Conservation (phyloP, 2,113 vertebrate genomes). For the Strix uralensis region DNA sequence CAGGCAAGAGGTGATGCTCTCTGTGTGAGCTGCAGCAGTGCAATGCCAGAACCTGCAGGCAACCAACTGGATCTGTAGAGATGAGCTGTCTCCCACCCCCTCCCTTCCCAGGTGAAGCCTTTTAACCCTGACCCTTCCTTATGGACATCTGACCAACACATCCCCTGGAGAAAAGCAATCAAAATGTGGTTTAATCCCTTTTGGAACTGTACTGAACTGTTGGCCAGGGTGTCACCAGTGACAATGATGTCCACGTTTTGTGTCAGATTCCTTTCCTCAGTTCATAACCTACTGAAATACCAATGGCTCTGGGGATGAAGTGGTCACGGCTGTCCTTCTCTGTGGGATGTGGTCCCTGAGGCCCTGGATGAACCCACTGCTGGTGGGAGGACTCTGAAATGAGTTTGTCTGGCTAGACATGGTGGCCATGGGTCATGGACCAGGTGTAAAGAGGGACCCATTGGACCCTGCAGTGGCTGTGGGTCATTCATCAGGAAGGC, state of each 20-base stretch:
- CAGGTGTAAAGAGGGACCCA: background rate
- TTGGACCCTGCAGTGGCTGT: background rate
- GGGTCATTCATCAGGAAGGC: background rate
- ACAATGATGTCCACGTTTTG: background rate
- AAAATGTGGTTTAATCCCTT: background rate
- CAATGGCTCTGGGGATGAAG: background rate
- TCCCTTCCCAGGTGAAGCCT: background rate
- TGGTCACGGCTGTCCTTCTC: background rate
- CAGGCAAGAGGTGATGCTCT: background rate
- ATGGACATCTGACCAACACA: background rate
- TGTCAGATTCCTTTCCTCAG: rapidly evolving
- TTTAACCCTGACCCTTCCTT: background rate
- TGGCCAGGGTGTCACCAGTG: background rate
- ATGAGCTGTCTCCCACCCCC: background rate
- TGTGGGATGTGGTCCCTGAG: background rate
- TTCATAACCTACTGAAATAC: background rate
- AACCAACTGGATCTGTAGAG: background rate
- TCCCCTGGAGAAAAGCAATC: background rate
- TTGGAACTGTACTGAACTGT: background rate
- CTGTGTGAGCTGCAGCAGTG: background rate
- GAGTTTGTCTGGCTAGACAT: background rate
- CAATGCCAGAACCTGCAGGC: background rate
- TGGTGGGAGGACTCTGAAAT: background rate
- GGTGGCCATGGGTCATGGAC: too few species aligned
- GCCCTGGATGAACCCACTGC: background rate